phyloP scores from a whole-genome alignment of 2,113 vertebrate species.

The Crocuta crocuta region DNA sequence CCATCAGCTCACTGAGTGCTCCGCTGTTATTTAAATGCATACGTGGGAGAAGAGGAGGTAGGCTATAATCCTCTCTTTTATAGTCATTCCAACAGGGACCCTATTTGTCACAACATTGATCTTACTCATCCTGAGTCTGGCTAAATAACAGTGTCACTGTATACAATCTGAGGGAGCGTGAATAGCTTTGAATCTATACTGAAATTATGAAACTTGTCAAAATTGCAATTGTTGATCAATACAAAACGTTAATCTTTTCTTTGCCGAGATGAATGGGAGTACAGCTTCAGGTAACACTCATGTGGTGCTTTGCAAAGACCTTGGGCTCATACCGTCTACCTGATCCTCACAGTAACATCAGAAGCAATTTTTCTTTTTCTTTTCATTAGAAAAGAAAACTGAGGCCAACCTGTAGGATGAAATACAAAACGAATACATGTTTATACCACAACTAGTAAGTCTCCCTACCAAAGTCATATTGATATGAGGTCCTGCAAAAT shows the following conservation, averaged over 20 bases:
- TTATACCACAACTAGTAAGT: neutral
- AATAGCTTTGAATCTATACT: neutral
- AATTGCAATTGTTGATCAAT: slow-evolving; percentile 14
- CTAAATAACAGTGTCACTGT: neutral
- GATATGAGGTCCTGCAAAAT: neutral
- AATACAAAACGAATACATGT: neutral
- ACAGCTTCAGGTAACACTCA: neutral
- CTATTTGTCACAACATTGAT: slow-evolving; percentile 46
- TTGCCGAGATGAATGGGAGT: neutral
- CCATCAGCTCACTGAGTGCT: neutral
- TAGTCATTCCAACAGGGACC: neutral
- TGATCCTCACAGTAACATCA: neutral
- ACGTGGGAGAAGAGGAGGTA: neutral
- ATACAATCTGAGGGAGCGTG: neutral
- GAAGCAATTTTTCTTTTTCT: neutral
- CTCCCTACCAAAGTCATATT: neutral
- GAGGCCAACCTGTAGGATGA: neutral
- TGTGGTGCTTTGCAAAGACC: neutral
- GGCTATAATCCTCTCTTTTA: neutral
- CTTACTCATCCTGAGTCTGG: neutral
- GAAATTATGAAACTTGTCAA: neutral
- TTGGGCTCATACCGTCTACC: neutral
- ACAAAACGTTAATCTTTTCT: neutral
- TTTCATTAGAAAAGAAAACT: neutral
- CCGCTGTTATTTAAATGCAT: neutral